phyloP scores from a whole-genome alignment of 2,888 invertebrate genomes.

The Dorcus parallelipipedus region DNA sequence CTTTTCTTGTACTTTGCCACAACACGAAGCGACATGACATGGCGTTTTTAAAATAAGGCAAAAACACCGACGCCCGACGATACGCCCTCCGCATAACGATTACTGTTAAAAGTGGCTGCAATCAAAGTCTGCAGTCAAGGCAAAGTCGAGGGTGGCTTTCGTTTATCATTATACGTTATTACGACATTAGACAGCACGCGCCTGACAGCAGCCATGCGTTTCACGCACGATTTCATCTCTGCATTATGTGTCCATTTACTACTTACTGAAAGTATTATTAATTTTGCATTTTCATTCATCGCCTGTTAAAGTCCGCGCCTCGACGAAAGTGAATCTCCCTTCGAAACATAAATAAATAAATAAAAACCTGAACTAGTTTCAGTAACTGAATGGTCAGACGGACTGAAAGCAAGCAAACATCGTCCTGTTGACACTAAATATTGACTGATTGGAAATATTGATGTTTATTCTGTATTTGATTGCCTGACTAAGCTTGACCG shows the following conservation, averaged over 20 bases:
- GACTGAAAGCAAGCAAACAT: too few species aligned
- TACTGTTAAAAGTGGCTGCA: background rate
- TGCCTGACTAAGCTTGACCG: slow-evolving; percentile 6
- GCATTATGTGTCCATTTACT: background rate
- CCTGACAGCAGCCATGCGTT: slow-evolving; percentile 27
- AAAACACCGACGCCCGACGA: background rate
- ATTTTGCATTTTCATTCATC: background rate
- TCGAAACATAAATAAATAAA: too few species aligned
- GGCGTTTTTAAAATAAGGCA: background rate
- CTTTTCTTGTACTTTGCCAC: too few species aligned
- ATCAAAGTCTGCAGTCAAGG: background rate
- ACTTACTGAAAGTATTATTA: background rate
- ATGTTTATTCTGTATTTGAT: slow-evolving; percentile 21
- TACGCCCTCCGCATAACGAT: background rate
- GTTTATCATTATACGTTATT: slow-evolving; percentile 26
- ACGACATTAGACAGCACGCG: slow-evolving; percentile 30
- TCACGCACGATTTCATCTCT: slow-evolving; percentile 21
- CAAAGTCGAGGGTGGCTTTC: background rate
- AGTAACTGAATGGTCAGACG: too few species aligned
- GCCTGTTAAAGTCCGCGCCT: too few species aligned
- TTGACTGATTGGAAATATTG: slow-evolving; percentile 33
- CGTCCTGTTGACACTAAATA: slow-evolving; percentile 28
- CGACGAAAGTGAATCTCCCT: too few species aligned
- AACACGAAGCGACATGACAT: background rate
- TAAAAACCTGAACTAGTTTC: too few species aligned